Evolutionary conservation across 1,140 invertebrate species (phyloP).

Genomic region (Homarus americanus): DNA sequence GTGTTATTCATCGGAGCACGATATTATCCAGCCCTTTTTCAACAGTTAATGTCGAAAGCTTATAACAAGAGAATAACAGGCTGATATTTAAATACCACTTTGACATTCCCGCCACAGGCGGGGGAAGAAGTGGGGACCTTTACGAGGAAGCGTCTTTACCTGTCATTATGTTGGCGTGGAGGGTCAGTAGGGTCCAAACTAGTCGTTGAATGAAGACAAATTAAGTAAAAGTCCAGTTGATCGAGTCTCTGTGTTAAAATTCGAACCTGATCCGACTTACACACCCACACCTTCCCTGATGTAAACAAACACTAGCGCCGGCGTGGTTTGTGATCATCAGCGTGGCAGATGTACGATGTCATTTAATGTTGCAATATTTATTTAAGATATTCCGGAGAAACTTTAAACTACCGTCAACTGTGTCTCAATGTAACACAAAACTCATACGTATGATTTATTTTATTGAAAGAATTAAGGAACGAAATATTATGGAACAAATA

Average conservation of each 20-base stretch:
- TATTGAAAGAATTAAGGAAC: background rate
- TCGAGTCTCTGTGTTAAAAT: constrained; percentile 36
- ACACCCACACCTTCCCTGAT: constrained; percentile 50
- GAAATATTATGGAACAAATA: background rate
- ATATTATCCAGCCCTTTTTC: background rate
- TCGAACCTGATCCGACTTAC: constrained; percentile 24
- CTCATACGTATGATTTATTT: background rate
- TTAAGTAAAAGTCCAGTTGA: background rate
- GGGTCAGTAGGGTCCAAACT: background rate
- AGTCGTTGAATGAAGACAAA: background rate
- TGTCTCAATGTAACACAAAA: background rate
- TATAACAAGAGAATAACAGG: constrained; percentile 4
- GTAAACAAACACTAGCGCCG: constrained; percentile 57
- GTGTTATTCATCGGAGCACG: no score
- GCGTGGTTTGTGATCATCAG: constrained; percentile 10
- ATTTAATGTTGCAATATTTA: no score
- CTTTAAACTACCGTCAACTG: no score
- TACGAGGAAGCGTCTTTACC: background rate
- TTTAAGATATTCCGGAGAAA: no score
- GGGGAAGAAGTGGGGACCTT: background rate
- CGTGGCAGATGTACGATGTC: constrained; percentile 38
- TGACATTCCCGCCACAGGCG: constrained; percentile 53
- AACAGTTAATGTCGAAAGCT: background rate
- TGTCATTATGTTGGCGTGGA: constrained; percentile 36
- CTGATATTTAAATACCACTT: constrained; percentile 60